Base-by-base conservation (phyloP, 2,797 vertebrate species). In the Microhierax caerulescens region DNA sequence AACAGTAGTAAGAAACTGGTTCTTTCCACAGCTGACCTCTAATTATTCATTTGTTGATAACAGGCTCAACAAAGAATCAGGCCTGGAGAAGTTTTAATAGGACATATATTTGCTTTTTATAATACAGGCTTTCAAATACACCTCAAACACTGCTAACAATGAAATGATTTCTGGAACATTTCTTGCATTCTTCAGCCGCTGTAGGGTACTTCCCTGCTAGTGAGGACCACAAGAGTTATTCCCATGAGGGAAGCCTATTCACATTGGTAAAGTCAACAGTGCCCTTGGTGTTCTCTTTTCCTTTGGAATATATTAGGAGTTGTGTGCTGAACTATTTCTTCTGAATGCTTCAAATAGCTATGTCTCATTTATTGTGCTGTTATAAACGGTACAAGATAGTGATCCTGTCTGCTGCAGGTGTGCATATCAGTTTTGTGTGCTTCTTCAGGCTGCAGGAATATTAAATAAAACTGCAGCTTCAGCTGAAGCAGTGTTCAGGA, bases 21-120 rank as follows among this genome's bases (percentile, higher is more conserved):
- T 37, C 56, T 95, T 94, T 96, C 70, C 48, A 77, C 34, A 41
- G 65, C 21, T 95, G 73, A 94, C 88, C 67, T 95, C 86, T 81
- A 94, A 88, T 56, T 69, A 77, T 27, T 70, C 13, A 43, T 13
- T 84, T 97, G 95, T 97, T 94, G 34, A 85, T 75, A 83, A 91
- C 11, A 75, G 32, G 24, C 54, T 77, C 1, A 7, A 67, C 41
- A 85, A 77, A 85, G 18, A 51, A 89, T 74, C 17, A 12, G 36
- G 39, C 27, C 48, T 63, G 9, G 28, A 64, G 39, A 94, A 54
- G 72, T 75, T 94, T 76, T 84, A 60, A 78, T 68, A 39, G 24
- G 25, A 50, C 13, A 34, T 93, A 56, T 75, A 15, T 87, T 87
- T 94, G 22, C 2, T 36, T 65, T 90, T 54, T 27, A 6, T 56